Conservation (phyloP, 2,888 invertebrate genomes). For the Drosophila mimica region DNA sequence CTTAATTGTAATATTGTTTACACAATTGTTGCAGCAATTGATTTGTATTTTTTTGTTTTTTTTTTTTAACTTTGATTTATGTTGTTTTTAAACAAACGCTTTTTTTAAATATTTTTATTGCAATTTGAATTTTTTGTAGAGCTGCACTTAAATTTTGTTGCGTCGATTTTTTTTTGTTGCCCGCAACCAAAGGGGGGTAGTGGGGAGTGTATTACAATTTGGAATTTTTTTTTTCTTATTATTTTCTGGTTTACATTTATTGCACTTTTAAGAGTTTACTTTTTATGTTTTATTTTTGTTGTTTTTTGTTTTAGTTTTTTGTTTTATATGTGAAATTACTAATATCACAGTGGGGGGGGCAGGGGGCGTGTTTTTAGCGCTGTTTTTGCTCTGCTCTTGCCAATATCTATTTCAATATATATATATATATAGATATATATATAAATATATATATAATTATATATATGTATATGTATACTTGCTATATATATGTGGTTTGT, state of each 20-base stretch:
- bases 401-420: conserved; percentile 46
- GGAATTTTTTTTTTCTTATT: conserved; percentile 6
- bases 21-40: conserved; percentile 13
- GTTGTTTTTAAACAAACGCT: conserved; percentile 46
- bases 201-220: conserved; percentile 19
- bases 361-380: conserved; percentile 45
- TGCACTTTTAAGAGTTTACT: conserved; percentile 40
- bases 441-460: conserved; percentile 49
- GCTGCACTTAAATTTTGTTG: conserved; percentile 28
- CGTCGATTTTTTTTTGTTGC: conserved; percentile 12
- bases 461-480: conserved; percentile 44
- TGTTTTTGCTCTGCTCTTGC: conserved; percentile 42
- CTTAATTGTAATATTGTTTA: conserved; percentile 10
- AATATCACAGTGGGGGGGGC: conserved; percentile 63
- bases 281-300: background rate
- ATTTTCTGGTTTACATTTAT: conserved; percentile 19
- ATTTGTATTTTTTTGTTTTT: background rate
- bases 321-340: conserved; percentile 63
- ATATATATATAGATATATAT: conserved; percentile 40
- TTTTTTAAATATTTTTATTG: conserved; percentile 7
- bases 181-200: conserved; percentile 12
- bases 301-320: background rate
- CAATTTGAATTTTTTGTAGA: conserved; percentile 14
- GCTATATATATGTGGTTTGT: conserved; percentile 42
- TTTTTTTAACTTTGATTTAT: conserved; percentile 4